phyloP scores from a whole-genome alignment of 2,888 invertebrate genomes.

The Lycophotia porphyrea region DNA sequence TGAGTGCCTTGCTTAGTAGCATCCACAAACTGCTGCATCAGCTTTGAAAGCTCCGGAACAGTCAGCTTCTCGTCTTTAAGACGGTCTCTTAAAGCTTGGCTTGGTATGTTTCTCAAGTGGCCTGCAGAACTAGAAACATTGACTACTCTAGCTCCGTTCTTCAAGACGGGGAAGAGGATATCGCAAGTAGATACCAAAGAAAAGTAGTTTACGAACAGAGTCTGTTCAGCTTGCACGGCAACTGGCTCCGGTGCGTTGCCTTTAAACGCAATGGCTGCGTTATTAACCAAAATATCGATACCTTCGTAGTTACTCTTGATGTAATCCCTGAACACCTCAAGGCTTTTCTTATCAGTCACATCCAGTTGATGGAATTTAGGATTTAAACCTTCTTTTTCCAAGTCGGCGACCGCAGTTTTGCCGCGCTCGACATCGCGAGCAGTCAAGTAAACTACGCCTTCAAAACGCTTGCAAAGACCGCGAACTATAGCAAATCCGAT shows the following conservation, averaged over 20 bases:
- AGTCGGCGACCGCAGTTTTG: constrained; percentile 89
- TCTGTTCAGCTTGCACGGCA: constrained; percentile 92
- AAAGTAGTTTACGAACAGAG: constrained; percentile 93
- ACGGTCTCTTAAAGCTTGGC: constrained; percentile 85
- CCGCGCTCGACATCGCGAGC: constrained; percentile 91
- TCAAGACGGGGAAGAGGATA: constrained; percentile 93
- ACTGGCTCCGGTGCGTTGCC: constrained; percentile 91
- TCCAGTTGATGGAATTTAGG: constrained; percentile 93
- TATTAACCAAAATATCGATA: constrained; percentile 93
- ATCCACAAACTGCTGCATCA: constrained; percentile 92
- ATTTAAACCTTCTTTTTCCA: constrained; percentile 89
- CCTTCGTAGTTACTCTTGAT: constrained; percentile 91
- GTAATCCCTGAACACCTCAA: constrained; percentile 90
- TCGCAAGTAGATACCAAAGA: constrained; percentile 91
- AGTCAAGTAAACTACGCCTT: constrained; percentile 93
- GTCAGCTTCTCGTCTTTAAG: constrained; percentile 90
- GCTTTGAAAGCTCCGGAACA: constrained; percentile 87
- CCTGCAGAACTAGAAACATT: constrained; percentile 93
- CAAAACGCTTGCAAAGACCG: constrained; percentile 92
- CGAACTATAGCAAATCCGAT: constrained; percentile 93
- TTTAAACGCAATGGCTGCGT: constrained; percentile 94
- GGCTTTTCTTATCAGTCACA: constrained; percentile 90
- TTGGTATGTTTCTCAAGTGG: constrained; percentile 90
- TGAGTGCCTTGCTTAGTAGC: constrained; percentile 85
- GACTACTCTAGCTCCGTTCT: constrained; percentile 92